These are phyloP conservation scores for Simalia tracyae DNA, from an alignment of 2,797 vertebrate genomes.

Conservation along the genomic window DNA sequence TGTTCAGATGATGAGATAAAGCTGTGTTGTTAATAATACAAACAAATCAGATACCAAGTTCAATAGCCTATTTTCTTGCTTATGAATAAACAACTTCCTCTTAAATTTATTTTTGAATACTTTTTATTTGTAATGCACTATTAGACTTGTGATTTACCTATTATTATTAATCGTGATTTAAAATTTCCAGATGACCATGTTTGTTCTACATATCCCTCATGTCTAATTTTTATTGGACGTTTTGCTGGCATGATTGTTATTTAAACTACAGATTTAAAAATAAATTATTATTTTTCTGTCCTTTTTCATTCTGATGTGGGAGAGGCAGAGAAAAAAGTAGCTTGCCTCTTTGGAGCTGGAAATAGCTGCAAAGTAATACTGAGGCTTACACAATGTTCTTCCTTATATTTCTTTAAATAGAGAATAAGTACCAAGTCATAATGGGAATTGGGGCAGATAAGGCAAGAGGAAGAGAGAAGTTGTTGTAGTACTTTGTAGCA, in stretches of 20 bases:
- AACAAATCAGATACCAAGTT: too few relatives aligned
- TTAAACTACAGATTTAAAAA: neutral
- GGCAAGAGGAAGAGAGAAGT: too few relatives aligned
- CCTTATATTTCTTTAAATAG: neutral
- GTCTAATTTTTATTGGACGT: neutral
- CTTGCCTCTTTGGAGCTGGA: neutral
- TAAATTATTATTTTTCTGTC: neutral
- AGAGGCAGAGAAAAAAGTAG: neutral
- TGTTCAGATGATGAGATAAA: neutral
- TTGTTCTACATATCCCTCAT: neutral
- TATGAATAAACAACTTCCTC: too few relatives aligned
- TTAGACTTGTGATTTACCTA: too few relatives aligned
- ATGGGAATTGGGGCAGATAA: too few relatives aligned
- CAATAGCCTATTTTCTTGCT: too few relatives aligned
- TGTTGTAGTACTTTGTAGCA: neutral
- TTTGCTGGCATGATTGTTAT: too few relatives aligned
- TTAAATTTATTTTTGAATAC: too few relatives aligned
- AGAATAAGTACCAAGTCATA: neutral
- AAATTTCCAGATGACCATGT: neutral
- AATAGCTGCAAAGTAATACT: neutral
- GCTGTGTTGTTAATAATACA: neutral
- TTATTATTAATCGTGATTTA: neutral
- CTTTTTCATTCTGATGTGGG: too few relatives aligned
- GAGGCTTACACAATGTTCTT: neutral
- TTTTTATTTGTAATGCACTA: too few relatives aligned